Evolutionary conservation across 2,797 vertebrate genomes (phyloP).

Genomic region (Catostomus latipinnis): DNA sequence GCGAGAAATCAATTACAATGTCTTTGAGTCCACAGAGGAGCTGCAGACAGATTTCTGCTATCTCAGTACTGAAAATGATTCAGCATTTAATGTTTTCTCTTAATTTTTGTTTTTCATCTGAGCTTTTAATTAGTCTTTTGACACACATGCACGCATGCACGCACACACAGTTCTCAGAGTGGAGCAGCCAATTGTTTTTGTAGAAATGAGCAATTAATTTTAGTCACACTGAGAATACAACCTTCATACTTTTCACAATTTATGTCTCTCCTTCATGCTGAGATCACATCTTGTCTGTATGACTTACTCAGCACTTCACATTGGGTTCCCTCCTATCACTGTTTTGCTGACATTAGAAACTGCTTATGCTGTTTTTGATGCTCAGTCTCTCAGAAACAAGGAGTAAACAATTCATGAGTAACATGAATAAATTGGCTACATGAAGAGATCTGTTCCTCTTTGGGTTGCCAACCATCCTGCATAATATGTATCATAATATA

Average conservation of each 20-base stretch:
- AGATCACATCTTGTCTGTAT: neutral
- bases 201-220: neutral
- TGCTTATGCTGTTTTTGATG: neutral
- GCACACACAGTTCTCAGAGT: neutral
- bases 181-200: neutral
- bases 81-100: too few relatives aligned
- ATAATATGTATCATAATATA: too few relatives aligned
- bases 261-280: neutral
- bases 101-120: too few relatives aligned
- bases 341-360: neutral
- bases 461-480: too few relatives aligned
- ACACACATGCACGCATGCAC: neutral
- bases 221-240: constrained; percentile 4
- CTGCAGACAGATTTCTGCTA: too few relatives aligned
- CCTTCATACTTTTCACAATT: neutral
- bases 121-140: too few relatives aligned
- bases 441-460: too few relatives aligned
- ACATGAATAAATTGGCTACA: too few relatives aligned
- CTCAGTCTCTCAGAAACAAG: neutral
- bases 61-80: too few relatives aligned
- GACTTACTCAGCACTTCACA: neutral
- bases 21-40: too few relatives aligned
- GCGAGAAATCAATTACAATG: too few relatives aligned
- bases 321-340: neutral
- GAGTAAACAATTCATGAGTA: too few relatives aligned